Evolutionary conservation across 2,888 invertebrate species (phyloP).

Genomic region (Melieria omissa): DNA sequence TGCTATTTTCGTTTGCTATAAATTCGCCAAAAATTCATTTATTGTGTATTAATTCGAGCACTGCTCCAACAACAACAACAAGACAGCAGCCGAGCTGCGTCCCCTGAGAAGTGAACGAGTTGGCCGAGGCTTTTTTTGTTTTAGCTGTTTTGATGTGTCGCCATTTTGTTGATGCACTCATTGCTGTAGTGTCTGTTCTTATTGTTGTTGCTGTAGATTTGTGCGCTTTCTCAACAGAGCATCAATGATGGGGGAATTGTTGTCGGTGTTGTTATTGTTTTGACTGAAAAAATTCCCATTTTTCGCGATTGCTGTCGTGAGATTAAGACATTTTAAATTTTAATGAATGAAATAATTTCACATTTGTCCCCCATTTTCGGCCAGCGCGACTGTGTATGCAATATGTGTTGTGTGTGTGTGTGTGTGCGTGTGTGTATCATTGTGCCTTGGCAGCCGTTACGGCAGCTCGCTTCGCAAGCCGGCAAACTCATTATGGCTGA

Average conservation of each 20-base stretch:
- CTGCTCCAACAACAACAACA: not conserved
- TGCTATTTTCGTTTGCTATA: slow-evolving; percentile 12
- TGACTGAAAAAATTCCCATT: slow-evolving; percentile 7
- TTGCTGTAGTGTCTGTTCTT: not conserved
- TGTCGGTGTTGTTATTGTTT: not conserved
- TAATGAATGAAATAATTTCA: slow-evolving; percentile 50
- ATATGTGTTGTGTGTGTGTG: slow-evolving; percentile 3
- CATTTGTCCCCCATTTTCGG: slow-evolving; percentile 37
- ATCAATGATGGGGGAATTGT: too few species aligned
- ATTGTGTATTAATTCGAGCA: slow-evolving; percentile 36
- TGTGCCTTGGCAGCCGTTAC: not conserved
- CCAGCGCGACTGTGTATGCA: slow-evolving; percentile 17
- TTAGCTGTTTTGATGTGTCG: not conserved
- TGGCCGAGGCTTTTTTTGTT: not conserved
- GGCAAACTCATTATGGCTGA: slow-evolving; percentile 46
- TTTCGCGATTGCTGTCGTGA: slow-evolving; percentile 46
- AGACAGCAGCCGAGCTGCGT: not conserved
- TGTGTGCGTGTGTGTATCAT: slow-evolving; percentile 8
- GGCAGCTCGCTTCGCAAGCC: too few species aligned
- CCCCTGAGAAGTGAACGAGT: not conserved
- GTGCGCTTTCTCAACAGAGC: too few species aligned
- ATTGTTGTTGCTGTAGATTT: not conserved
- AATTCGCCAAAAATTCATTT: slow-evolving; percentile 23
- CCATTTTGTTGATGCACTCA: not conserved
- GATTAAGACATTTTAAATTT: slow-evolving; percentile 51